Percentiles rank a stretch among this genome's conserved stretches.
Evolutionary conservation across 2,113 vertebrate genomes (phyloP).

Genomic region (Albula glossodonta): DNA sequence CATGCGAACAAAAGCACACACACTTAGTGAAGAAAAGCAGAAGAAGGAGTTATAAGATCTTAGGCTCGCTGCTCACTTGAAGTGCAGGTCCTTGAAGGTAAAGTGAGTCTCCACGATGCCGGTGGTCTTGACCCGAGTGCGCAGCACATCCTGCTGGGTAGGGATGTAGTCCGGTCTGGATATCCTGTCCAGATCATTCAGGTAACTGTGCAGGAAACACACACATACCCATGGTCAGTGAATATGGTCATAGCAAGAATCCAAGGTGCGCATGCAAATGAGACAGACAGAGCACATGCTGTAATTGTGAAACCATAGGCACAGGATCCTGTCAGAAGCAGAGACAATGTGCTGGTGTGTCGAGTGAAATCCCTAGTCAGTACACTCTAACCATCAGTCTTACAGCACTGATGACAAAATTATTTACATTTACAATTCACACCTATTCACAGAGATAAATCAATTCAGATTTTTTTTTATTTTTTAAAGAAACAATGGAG

Average conservation of each 20-base stretch:
- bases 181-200: constrained; percentile 88
- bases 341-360: not conserved
- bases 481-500: not conserved
- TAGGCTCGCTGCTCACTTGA: constrained; percentile 79
- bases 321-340: no score
- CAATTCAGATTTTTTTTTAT: not conserved
- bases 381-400: no score
- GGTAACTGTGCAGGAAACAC: constrained; percentile 63
- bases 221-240: constrained; percentile 37
- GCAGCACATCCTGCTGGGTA: constrained; percentile 93
- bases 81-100: constrained; percentile 98
- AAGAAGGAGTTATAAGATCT: not conserved
- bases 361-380: no score
- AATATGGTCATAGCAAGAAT: not conserved
- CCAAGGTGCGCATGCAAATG: not conserved
- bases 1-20: not conserved
- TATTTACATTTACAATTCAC: not conserved
- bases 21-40: not conserved
- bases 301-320: no score
- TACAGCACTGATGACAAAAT: not conserved
- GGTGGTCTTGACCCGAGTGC: constrained; percentile 96
- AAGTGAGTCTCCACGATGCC: constrained; percentile 98
- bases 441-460: not conserved
- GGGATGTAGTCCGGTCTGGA: constrained; percentile 89
- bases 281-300: no score